Conservation (phyloP, 2,888 invertebrate species). For the Archaeoteleia sp. region DNA sequence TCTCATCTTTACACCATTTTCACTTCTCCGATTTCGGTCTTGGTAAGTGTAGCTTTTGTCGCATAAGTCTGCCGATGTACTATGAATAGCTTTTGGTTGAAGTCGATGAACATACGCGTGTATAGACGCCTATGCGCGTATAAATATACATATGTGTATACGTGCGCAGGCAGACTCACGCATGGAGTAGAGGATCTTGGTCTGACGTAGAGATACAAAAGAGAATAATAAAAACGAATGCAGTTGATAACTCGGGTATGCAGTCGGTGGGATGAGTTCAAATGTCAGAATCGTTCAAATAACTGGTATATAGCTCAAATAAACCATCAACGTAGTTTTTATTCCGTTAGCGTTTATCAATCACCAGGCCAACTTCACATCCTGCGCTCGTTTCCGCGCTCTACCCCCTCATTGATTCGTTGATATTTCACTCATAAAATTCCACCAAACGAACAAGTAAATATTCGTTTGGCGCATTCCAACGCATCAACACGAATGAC, state of each 20-base stretch:
- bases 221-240: background rate
- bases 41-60: constrained; percentile 19
- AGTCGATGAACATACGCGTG: too few relatives aligned
- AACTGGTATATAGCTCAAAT: constrained; percentile 17
- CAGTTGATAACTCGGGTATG: constrained; percentile 1
- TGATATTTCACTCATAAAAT: constrained; percentile 35
- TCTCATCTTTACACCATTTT: constrained; percentile 28
- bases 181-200: background rate
- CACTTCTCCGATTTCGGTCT: constrained; percentile 17
- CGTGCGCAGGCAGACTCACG: background rate
- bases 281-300: constrained; percentile 27
- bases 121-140: too few relatives aligned
- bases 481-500: constrained; percentile 21
- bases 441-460: constrained; percentile 34
- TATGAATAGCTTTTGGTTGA: constrained; percentile 15
- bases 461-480: constrained; percentile 36
- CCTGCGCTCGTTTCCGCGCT: constrained; percentile 20
- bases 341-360: constrained; percentile 62
- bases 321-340: constrained; percentile 57
- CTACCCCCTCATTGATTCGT: constrained; percentile 28
- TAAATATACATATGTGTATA: constrained; percentile 18
- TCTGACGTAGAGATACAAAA: background rate
- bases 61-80: constrained; percentile 16
- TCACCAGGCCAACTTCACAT: constrained; percentile 56
- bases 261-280: background rate